Evolutionary conservation across 2,113 vertebrate genomes (phyloP).

Genomic region (Lepus americanus): DNA sequence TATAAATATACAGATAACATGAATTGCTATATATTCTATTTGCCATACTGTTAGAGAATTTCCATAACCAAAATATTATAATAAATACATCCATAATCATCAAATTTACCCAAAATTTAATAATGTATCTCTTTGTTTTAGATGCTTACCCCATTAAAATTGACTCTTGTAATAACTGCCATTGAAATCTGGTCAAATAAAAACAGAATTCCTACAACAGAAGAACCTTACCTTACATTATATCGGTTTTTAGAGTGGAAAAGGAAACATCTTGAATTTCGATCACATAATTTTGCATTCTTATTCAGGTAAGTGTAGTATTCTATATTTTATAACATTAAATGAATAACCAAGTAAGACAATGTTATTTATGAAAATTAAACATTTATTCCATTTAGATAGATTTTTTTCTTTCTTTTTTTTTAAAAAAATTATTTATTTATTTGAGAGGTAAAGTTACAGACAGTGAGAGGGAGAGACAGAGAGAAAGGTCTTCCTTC

Average conservation of each 20-base stretch:
- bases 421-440: too few relatives aligned
- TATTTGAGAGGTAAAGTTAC: too few relatives aligned
- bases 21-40: neutral
- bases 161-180: slow-evolving; percentile 84
- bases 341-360: neutral
- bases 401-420: neutral
- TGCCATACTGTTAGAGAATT: slow-evolving; percentile 22
- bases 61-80: slow-evolving; percentile 13
- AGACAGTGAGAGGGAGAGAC: too few relatives aligned
- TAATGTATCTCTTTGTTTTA: slow-evolving; percentile 74
- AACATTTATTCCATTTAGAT: neutral
- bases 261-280: neutral
- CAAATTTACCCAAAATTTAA: neutral
- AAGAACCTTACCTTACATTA: slow-evolving; percentile 64
- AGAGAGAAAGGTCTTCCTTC: too few relatives aligned
- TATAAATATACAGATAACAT: neutral
- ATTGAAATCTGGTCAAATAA: slow-evolving; percentile 87
- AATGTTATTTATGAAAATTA: slow-evolving; percentile 6
- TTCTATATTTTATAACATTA: neutral
- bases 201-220: slow-evolving; percentile 76
- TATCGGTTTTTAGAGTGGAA: slow-evolving; percentile 82
- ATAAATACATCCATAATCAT: slow-evolving; percentile 10
- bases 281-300: neutral
- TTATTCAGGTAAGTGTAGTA: slow-evolving; percentile 71
- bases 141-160: slow-evolving; percentile 84